Conservation (phyloP, 2,113 vertebrate genomes). For the Antigone vipio region DNA sequence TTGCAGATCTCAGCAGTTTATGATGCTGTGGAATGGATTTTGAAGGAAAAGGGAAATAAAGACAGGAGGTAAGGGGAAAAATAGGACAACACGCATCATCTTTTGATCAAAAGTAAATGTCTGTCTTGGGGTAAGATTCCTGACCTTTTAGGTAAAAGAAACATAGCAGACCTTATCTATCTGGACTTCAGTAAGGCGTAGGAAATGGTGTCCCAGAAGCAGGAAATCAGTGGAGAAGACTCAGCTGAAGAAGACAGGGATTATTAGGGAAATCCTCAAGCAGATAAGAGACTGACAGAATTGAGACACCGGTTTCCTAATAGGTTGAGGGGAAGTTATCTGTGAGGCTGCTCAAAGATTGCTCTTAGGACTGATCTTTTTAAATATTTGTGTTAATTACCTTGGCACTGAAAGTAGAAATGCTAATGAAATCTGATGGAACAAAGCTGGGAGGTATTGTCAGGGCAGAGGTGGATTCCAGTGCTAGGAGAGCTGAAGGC, state of each 20-base stretch:
- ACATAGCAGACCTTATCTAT: neutral
- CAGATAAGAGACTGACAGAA: neutral
- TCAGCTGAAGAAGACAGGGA: neutral
- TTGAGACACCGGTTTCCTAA: neutral
- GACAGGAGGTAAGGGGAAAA: neutral
- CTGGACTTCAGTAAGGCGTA: neutral
- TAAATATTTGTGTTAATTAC: constrained; percentile 43
- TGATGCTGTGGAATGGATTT: neutral
- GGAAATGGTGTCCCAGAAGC: neutral
- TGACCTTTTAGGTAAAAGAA: neutral
- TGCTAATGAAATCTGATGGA: constrained; percentile 6
- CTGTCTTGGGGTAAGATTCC: neutral
- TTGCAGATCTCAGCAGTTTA: neutral
- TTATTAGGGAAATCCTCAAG: constrained; percentile 8
- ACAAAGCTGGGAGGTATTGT: neutral
- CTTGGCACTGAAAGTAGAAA: neutral
- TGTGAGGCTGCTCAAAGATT: neutral
- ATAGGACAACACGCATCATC: neutral
- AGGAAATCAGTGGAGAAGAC: neutral
- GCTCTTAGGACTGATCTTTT: constrained; percentile 11
- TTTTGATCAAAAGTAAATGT: neutral
- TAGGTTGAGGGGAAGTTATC: neutral
- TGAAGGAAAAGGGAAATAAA: constrained; percentile 28
- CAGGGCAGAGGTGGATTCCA: neutral
- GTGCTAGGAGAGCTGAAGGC: neutral